Base-by-base conservation (phyloP, 2,113 vertebrate species). In the Maccullochella peelii region DNA sequence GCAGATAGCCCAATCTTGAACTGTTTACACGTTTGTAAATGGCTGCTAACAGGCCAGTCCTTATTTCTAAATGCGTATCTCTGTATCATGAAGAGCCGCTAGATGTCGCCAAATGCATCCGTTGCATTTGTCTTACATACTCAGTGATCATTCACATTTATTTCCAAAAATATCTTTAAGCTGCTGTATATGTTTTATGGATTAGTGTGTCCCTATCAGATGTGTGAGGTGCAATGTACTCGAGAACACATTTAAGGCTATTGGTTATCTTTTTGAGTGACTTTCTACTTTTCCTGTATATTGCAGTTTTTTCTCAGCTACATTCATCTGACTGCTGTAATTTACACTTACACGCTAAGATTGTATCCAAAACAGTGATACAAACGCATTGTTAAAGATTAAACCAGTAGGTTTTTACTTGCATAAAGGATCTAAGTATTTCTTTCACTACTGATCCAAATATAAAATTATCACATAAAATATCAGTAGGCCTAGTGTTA, bases 61-160 rank as follows among this genome's bases (percentile, higher is more conserved):
- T 20, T 6, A 2, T 66, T 55, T 67, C 0, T 0, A 16, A 20
- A 38, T 6, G 2, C 30, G 16, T 21, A 15, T 4, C 10, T 68
- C 20, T 6, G 21, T 50, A 36, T 38, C 50, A 33, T 0, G 1
- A 47, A 25, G 6, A 0, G 30, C 23, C 83, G 6, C 59, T 63
- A 57, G 69, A 6, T 73, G 86, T 54, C 65, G 47, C 83, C 47
- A 78, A 36, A 58, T 14, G 4, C n/a, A 6, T 2, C 23, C 2
- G 6, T 21, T 8, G 52, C 36, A 25, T 33, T 4, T 14, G 6
- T 25, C 14, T 9, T 16, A 0, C 5, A 14, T 21, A 5, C 25
- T 33, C 20, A 16, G 21, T 63, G 15, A 12, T 1, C 20, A 18
- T 42, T 27, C 3, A 15, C 21, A 16, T n/a, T 63, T 18, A 62